Conservation (phyloP, 1,140 invertebrate genomes). For the Ips nitidus region DNA sequence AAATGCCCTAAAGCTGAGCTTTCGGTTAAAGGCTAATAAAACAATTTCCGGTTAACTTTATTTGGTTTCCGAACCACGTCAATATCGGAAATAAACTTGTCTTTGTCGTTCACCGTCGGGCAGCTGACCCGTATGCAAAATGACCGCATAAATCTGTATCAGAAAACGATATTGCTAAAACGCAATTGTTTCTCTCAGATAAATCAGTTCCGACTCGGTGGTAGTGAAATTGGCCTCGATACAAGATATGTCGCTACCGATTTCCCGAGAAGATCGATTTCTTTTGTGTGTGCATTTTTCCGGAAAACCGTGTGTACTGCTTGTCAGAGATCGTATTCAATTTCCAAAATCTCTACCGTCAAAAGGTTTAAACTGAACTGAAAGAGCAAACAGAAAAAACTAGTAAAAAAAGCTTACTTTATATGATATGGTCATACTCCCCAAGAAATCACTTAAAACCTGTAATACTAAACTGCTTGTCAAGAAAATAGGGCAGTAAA, state of each 20-base stretch:
- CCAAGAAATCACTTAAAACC: slow-evolving; percentile 1
- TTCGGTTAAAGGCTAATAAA: no score
- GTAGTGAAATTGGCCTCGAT: slow-evolving; percentile 5
- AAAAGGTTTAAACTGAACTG: no score
- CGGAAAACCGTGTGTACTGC: no score
- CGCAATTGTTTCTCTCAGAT: slow-evolving; percentile 20
- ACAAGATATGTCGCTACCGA: background rate
- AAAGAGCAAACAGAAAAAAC: no score
- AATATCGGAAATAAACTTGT: slow-evolving; percentile 14
- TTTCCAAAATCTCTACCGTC: no score
- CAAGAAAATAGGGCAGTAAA: background rate
- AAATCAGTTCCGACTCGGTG: slow-evolving; percentile 4
- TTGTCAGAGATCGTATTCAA: no score
- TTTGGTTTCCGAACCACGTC: no score
- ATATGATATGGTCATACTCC: no score
- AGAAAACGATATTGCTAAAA: slow-evolving; percentile 29
- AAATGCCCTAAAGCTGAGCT: no score
- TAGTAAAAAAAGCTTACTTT: no score
- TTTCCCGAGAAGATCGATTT: background rate
- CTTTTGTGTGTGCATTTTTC: background rate
- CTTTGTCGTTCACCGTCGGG: slow-evolving; percentile 8
- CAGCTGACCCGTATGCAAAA: slow-evolving; percentile 22
- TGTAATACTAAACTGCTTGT: background rate
- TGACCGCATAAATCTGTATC: slow-evolving; percentile 26
- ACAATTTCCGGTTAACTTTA: no score